Percentiles rank a stretch among this genome's conserved stretches.
These are phyloP conservation scores for Serripes groenlandicus DNA, from an alignment of 2,888 invertebrate species.

Conservation along the genomic window DNA sequence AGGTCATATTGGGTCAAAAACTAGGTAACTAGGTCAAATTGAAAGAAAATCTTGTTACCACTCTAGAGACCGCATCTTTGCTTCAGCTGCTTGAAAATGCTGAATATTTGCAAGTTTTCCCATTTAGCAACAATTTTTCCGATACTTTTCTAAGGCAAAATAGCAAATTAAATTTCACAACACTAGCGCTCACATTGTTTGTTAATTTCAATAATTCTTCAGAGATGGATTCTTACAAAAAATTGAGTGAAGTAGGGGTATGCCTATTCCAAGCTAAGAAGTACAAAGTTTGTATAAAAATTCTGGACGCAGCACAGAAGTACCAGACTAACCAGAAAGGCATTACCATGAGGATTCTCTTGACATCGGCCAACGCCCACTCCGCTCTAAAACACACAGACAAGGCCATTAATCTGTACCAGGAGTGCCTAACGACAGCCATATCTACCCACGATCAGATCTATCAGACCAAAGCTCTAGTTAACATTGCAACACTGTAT, in stretches of 20 bases:
- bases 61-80: too few relatives aligned
- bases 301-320: conserved; percentile 81
- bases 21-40: too few relatives aligned
- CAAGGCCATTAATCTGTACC: conserved; percentile 81
- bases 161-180: too few relatives aligned
- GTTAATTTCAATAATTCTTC: too few relatives aligned
- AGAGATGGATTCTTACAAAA: conserved; percentile 84
- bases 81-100: too few relatives aligned
- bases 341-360: conserved; percentile 82
- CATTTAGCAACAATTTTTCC: too few relatives aligned
- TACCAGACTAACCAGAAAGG: conserved; percentile 84
- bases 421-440: conserved; percentile 82
- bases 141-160: too few relatives aligned
- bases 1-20: too few relatives aligned
- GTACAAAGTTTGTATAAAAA: conserved; percentile 79
- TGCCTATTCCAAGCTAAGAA: conserved; percentile 78
- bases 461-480: conserved; percentile 84
- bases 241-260: conserved; percentile 84
- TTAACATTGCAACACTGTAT: conserved; percentile 84
- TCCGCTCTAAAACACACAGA: conserved; percentile 78
- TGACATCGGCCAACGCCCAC: conserved; percentile 83
- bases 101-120: too few relatives aligned
- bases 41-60: too few relatives aligned
- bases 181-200: too few relatives aligned
- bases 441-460: conserved; percentile 83